Percentiles rank a stretch among this genome's conserved stretches.
These are phyloP conservation scores for Cochlearius cochlearius DNA, from an alignment of 2,113 vertebrate genomes.

Conservation along the genomic window DNA sequence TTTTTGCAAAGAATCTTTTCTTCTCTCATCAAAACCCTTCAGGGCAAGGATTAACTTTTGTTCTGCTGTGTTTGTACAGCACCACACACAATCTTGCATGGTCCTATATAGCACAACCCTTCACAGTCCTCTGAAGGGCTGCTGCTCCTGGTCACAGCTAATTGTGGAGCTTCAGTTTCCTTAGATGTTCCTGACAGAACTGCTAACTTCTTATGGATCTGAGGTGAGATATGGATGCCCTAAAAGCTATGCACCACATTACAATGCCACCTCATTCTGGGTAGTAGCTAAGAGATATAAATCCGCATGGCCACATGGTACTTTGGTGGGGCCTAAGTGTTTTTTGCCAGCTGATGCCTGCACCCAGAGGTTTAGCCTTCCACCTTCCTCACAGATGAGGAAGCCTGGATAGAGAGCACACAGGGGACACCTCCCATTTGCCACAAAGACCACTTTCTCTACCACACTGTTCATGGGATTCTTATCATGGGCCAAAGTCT, in stretches of 20 bases:
- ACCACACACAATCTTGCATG: neutral
- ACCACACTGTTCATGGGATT: neutral
- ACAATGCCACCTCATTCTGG: neutral
- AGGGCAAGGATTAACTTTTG: conserved; percentile 53
- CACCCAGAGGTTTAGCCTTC: neutral
- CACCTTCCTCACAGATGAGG: neutral
- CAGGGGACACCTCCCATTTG: neutral
- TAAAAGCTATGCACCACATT: neutral
- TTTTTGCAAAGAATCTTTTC: conserved; percentile 41
- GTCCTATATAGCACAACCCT: neutral
- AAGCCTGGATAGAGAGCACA: neutral
- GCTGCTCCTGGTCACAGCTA: neutral
- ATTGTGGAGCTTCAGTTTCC: neutral
- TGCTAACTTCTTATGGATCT: neutral
- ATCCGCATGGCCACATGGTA: neutral
- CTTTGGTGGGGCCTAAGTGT: neutral
- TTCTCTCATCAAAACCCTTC: conserved; percentile 12
- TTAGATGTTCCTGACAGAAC: neutral
- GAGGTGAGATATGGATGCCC: neutral
- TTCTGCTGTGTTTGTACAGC: conserved; percentile 35
- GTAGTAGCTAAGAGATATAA: neutral
- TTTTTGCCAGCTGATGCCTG: neutral
- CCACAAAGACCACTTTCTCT: neutral
- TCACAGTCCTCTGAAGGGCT: neutral
- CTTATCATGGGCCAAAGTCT: neutral